A percentile compares a stretch with the other conserved stretches of the same genome.
These are phyloP conservation scores for Stenotaenia linearis DNA, from an alignment of 2,888 invertebrate species.

Conservation along the genomic window DNA sequence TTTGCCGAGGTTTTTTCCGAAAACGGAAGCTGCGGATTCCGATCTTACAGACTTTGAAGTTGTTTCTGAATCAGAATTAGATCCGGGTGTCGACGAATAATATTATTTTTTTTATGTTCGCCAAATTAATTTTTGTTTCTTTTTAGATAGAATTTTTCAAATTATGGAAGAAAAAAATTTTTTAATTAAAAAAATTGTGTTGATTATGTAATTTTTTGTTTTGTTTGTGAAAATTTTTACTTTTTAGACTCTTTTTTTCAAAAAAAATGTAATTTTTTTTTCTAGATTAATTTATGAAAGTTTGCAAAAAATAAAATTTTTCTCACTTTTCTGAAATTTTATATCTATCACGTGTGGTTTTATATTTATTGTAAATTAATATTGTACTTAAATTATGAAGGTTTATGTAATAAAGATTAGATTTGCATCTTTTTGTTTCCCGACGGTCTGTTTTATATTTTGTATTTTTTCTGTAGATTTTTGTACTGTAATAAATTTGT, in stretches of 20 bases:
- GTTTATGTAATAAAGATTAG: neutral
- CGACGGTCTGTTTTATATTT: neutral
- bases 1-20: neutral
- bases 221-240: neutral
- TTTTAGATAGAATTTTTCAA: neutral
- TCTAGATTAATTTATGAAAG: too few species aligned
- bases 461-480: neutral
- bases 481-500: neutral
- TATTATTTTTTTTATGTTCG: too few species aligned
- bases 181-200: too few species aligned
- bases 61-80: conserved; percentile 30
- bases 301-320: too few species aligned
- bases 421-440: neutral
- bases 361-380: neutral
- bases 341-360: neutral
- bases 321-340: neutral
- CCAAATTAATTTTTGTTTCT: neutral
- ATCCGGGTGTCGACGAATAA: neutral
- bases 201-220: neutral
- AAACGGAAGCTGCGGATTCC: conserved; percentile 26
- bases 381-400: neutral
- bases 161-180: neutral
- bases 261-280: neutral
- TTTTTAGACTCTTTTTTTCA: neutral
- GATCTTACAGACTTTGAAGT: conserved; percentile 36